Base-by-base conservation (phyloP, 2,113 vertebrate species). In the Neomonachus schauinslandi region DNA sequence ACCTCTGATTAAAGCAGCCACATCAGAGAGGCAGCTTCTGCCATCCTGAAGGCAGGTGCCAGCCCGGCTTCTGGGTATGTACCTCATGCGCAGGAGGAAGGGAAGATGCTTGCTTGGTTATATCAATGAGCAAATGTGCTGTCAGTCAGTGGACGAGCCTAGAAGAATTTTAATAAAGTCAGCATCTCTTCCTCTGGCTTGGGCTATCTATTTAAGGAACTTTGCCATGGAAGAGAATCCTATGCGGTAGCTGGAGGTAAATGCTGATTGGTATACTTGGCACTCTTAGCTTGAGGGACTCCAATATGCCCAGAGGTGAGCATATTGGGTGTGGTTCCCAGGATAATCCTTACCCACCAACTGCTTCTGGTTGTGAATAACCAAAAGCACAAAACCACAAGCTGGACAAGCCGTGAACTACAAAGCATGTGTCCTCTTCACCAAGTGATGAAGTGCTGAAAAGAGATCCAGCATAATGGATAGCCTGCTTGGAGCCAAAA, bases 101-200 rank as follows among this genome's bases (percentile, higher is more conserved):
- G 55, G 55, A 39, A 19, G 80, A 22, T 33, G 79, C 57, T 76
- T 26, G 46, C 57, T 83, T 7, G 0, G 3, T 24, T 36, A 26
- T 71, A 80, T 61, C 67, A 80, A 57, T 36, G 36, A 96, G 28
- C 49, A 46, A 46, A 65, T 19, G 28, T 12, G 24, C 63, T 89
- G 12, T 63, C 61, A 74, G 42, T 18, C 80, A 10, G 19, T 15
- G 49, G 65, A 79, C 7, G 1, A 10, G 0, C 31, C 39, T 63
- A 84, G 21, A 83, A 49, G 89, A 91, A 96, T 81, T 91, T 85
- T 72, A 91, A 94, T 94, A 42, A 88, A 91, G 13, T 88, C 82
- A 65, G 42, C 57, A 5, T 55, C 65, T 95, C 94, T 42, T 90
- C 63, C 46, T 95, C 71, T 18, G 46, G 81, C 69, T 91, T 39